Evolutionary conservation across 2,797 vertebrate genomes (phyloP).

Genomic region (Neosilurus mollespiculum): DNA sequence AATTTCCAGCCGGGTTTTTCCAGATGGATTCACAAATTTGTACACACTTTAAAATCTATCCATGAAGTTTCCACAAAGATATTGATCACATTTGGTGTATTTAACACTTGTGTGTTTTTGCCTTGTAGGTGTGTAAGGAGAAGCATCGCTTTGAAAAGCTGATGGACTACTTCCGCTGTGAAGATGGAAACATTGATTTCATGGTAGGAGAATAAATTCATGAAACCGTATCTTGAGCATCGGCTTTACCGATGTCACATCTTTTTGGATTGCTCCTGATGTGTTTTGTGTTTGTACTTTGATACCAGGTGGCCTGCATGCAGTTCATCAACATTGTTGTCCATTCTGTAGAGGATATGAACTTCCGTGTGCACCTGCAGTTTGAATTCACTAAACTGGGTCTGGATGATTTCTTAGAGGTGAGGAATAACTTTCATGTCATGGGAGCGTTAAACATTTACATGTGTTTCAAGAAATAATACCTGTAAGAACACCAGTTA

Average conservation of each 20-base stretch:
- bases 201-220: conserved; percentile 78
- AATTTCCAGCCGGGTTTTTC: too few species aligned
- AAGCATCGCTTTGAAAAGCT: conserved; percentile 95
- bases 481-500: not conserved
- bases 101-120: conserved; percentile 11
- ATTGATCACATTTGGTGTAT: not conserved
- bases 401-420: conserved; percentile 93
- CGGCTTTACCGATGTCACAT: not conserved
- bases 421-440: conserved; percentile 51
- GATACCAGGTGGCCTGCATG: conserved; percentile 90
- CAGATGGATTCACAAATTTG: too few species aligned
- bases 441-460: not conserved
- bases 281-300: conserved; percentile 25
- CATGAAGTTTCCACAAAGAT: not conserved
- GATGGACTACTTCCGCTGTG: conserved; percentile 94
- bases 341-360: conserved; percentile 97
- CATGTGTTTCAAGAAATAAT: not conserved
- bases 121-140: conserved; percentile 90
- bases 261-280: not conserved
- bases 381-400: conserved; percentile 95
- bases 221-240: not conserved
- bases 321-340: conserved; percentile 98
- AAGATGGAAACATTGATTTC: conserved; percentile 97
- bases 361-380: conserved; percentile 93
- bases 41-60: not conserved